phyloP scores from a whole-genome alignment of 2,113 vertebrate species.

The Nannospalax galili region DNA sequence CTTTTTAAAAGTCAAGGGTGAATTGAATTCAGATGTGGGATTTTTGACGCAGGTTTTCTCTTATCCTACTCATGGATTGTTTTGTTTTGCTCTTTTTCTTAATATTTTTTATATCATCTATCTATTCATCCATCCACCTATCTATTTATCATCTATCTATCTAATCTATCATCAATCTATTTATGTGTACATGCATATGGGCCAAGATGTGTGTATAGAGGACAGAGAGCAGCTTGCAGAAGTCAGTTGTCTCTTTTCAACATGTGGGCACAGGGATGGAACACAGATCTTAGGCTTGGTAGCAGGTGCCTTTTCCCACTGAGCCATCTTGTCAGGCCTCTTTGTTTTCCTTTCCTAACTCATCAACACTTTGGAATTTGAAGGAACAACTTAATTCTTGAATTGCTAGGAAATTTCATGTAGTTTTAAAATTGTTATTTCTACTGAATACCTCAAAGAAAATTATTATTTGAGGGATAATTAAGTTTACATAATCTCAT shows the following conservation, averaged over 20 bases:
- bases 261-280: not conserved
- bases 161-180: not conserved
- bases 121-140: not conserved
- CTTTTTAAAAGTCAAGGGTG: not conserved
- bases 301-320: too few species aligned
- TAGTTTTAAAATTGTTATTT: conserved; percentile 3
- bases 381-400: conserved; percentile 6
- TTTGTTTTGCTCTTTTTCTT: not conserved
- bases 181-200: not conserved
- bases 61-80: not conserved
- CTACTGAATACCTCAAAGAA: not conserved
- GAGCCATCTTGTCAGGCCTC: too few species aligned
- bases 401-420: conserved; percentile 26
- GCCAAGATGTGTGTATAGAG: not conserved
- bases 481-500: conserved; percentile 7
- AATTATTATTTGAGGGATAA: conserved; percentile 30
- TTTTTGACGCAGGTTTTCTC: not conserved
- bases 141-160: not conserved
- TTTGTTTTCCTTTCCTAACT: not conserved
- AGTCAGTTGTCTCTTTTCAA: not conserved
- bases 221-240: not conserved
- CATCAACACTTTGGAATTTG: not conserved
- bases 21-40: not conserved
- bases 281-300: not conserved
- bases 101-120: not conserved